Evolutionary conservation across 2,888 invertebrate species (phyloP), one percentile per base, ranked within the genome.

Genomic region (Cepaea hortensis): DNA sequence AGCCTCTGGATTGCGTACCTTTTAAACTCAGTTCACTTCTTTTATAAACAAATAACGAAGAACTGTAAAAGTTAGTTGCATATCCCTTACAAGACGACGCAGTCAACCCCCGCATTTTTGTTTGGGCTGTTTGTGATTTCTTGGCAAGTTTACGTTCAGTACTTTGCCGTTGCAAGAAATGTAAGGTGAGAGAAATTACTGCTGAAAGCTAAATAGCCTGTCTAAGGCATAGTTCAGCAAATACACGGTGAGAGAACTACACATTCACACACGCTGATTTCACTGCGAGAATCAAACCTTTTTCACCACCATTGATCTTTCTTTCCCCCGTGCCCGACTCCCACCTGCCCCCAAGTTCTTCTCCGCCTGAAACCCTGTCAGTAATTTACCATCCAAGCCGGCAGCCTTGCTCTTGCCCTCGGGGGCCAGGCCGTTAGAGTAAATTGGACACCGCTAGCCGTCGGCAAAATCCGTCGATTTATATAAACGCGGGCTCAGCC

Each of bases 381-480:
- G 68, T 85, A 72, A 79, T 73, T 85, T 80, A 80, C 85, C 76
- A 65, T 84, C 62, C 76, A 84, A 84, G 46, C 84, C 72, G 65
- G 76, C 84, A 76, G 76, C 62, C 85, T 35, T 15, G 48, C 61
- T 55, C 20, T 55, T 18, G 55, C 50, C 81, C 86, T 35, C 2
- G 50, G 79, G 80, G 87, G 68, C 55, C 23, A 80, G 23, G 83
- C 87, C 80, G 80, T 87, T 84, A 84, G 83, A 84, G 77, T 87
- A 83, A 84, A 80, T 80, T 84, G 84, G 84, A 84, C 80, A 61
- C 70, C 65, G 18, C 7, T 50, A 61, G 23, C 61, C 85, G 65
- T n/a, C 81, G 86, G 73, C 75, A 62, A 15, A 48, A 15, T 85
- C 3, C 73, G 20, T 35, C 50, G 62, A 50, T 68, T 80, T 85